A percentile compares a stretch with the other conserved stretches of the same genome.
Conservation (phyloP, 1,140 invertebrate genomes). For the Saxidomus purpurata region DNA sequence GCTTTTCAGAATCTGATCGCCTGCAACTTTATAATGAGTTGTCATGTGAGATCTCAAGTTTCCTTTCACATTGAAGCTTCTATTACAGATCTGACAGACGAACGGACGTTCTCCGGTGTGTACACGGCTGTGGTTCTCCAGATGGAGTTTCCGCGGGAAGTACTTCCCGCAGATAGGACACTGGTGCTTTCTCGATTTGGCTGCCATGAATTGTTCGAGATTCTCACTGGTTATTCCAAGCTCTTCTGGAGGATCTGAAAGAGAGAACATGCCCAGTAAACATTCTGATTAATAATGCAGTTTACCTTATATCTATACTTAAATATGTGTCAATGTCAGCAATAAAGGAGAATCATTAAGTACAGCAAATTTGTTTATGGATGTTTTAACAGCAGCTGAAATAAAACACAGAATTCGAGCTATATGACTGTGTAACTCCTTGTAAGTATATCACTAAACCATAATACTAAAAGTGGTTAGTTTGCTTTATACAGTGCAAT, state of each 20-base stretch:
- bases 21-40: not conserved
- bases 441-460: no score
- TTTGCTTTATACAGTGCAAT: no score
- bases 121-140: slow-evolving; percentile 17
- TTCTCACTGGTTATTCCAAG: no score
- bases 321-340: not conserved
- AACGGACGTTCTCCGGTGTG: slow-evolving; percentile 61
- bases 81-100: slow-evolving; percentile 52
- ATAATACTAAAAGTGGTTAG: no score
- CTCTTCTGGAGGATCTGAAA: not conserved
- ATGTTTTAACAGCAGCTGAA: no score
- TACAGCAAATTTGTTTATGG: not conserved
- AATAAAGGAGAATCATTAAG: not conserved
- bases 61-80: slow-evolving; percentile 41
- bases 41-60: slow-evolving; percentile 13
- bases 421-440: no score
- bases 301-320: not conserved
- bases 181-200: not conserved
- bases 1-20: not conserved
- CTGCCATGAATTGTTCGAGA: no score
- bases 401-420: no score
- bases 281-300: not conserved
- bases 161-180: not conserved
- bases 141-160: slow-evolving; percentile 4
- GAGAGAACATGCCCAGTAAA: not conserved